phyloP scores from a whole-genome alignment of 2,888 invertebrate genomes.

The Caenorhabditis afra region DNA sequence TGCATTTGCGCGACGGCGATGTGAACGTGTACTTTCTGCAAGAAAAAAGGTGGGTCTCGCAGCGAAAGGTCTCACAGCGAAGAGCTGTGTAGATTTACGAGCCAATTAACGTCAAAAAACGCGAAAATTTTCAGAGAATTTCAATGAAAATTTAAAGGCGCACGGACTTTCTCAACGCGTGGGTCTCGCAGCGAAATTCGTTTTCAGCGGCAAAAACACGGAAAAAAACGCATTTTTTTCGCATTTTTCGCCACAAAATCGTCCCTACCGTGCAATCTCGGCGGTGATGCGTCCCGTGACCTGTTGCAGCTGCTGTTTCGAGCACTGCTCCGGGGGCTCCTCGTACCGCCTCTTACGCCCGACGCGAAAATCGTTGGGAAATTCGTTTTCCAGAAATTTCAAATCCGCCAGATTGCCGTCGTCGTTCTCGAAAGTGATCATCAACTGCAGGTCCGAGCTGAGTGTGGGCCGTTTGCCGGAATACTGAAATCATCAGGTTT shows the following conservation, averaged over 20 bases:
- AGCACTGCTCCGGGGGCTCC: constrained; percentile 41
- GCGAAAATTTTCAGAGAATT: too few relatives aligned
- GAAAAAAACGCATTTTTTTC: not conserved
- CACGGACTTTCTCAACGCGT: too few relatives aligned
- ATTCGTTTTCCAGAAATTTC: constrained; percentile 67
- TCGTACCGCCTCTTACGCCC: constrained; percentile 26
- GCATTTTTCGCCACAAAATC: not conserved
- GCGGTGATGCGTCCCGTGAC: constrained; percentile 47
- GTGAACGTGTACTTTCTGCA: constrained; percentile 66
- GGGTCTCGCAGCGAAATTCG: too few relatives aligned
- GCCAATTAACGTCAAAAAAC: too few relatives aligned
- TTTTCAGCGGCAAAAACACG: not conserved
- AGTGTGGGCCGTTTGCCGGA: constrained; percentile 76
- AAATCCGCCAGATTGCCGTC: constrained; percentile 72
- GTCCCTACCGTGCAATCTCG: constrained; percentile 48
- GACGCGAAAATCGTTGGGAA: constrained; percentile 68
- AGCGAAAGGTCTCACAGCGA: too few relatives aligned
- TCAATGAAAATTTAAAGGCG: too few relatives aligned
- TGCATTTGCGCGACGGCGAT: constrained; percentile 68
- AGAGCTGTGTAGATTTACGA: too few relatives aligned
- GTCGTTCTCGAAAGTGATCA: constrained; percentile 76
- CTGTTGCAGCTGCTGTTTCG: constrained; percentile 64
- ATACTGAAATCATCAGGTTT: constrained; percentile 59
- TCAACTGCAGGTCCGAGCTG: constrained; percentile 75
- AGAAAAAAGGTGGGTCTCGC: too few relatives aligned